Conservation (phyloP, 2,888 invertebrate species). For the Sipunculus nudus region DNA sequence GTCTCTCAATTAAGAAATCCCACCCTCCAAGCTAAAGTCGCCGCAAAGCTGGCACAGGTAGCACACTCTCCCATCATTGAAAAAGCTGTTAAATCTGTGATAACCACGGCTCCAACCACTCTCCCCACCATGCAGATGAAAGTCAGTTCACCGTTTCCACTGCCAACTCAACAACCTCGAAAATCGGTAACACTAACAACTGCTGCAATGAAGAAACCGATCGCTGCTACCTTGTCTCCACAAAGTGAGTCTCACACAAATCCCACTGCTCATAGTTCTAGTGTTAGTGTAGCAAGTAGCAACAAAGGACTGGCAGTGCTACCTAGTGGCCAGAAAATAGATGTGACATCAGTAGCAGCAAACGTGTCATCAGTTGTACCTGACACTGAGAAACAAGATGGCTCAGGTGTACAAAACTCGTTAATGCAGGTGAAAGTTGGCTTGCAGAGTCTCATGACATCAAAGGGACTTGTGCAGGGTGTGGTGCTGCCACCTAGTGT, state of each 20-base stretch:
- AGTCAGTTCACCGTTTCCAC: slow-evolving; percentile 52
- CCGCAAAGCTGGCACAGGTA: slow-evolving; percentile 11
- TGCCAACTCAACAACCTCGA: slow-evolving; percentile 50
- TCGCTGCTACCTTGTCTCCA: slow-evolving; percentile 40
- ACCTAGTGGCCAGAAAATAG: no score
- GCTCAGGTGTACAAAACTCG: no score
- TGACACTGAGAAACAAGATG: no score
- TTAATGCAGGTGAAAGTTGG: not conserved
- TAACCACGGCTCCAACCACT: slow-evolving; percentile 47
- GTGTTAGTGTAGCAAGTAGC: not conserved
- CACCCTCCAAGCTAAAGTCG: not conserved
- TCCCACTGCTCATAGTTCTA: no score
- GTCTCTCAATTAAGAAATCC: not conserved
- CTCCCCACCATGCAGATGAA: slow-evolving; percentile 58
- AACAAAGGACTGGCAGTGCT: no score
- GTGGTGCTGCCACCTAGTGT: slow-evolving; percentile 1
- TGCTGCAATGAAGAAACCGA: slow-evolving; percentile 58
- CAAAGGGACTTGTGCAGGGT: slow-evolving; percentile 1
- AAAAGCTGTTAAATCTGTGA: slow-evolving; percentile 49
- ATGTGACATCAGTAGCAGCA: no score
- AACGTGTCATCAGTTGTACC: no score
- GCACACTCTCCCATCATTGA: no score
- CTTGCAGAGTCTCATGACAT: not conserved
- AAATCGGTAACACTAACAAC: slow-evolving; percentile 57
- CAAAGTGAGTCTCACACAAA: not conserved